Percentiles rank a stretch among this genome's conserved stretches.
Conservation (phyloP, 2,888 invertebrate genomes). For the Heliconius sara region DNA sequence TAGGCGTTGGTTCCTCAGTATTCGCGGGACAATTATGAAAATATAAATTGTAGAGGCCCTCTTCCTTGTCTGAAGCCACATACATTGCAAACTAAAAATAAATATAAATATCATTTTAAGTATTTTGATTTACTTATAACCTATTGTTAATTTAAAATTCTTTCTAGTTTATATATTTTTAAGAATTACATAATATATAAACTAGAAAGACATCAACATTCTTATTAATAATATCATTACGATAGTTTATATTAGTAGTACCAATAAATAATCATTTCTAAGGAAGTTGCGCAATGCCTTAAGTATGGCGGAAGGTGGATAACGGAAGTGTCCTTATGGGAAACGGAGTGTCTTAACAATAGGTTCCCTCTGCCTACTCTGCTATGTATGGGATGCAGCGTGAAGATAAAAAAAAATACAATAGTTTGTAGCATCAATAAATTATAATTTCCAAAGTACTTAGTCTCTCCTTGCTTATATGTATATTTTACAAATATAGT, state of each 20-base stretch:
- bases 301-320: too few species aligned
- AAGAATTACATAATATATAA: neutral
- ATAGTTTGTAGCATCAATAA: neutral
- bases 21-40: constrained; percentile 94
- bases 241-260: neutral
- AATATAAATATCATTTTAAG: neutral
- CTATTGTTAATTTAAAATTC: neutral
- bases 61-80: constrained; percentile 89
- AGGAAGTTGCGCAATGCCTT: neutral
- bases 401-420: too few species aligned
- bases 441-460: neutral
- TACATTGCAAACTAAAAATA: constrained; percentile 88
- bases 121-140: neutral
- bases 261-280: neutral
- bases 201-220: too few species aligned
- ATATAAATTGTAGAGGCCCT: constrained; percentile 96
- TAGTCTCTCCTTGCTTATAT: neutral
- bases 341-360: too few species aligned
- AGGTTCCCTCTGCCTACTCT: too few species aligned
- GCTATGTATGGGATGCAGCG: too few species aligned
- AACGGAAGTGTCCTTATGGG: too few species aligned
- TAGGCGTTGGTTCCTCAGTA: constrained; percentile 77
- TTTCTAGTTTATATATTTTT: neutral
- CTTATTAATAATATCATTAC: too few species aligned
- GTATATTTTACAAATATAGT: neutral